Evolutionary conservation across 1,140 invertebrate genomes (phyloP).

Genomic region (Drosophila sulfurigaster): DNA sequence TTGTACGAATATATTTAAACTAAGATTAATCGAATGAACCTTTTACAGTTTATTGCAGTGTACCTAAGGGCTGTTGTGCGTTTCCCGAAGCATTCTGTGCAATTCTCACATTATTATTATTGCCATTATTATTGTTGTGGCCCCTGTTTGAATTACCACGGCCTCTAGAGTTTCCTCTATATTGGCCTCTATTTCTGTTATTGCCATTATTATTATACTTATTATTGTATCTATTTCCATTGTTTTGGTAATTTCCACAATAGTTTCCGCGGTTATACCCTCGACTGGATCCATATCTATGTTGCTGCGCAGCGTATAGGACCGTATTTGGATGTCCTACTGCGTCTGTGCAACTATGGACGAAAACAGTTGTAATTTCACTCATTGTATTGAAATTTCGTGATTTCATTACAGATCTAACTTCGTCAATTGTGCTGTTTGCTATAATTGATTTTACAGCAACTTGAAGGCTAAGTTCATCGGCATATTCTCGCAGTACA

Average conservation of each 20-base stretch:
- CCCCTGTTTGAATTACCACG: not conserved
- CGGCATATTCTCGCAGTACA: too few relatives aligned
- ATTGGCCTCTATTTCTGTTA: too few relatives aligned
- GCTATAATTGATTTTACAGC: too few relatives aligned
- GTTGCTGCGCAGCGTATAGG: not conserved
- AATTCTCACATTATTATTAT: not conserved
- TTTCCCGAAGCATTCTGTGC: too few relatives aligned
- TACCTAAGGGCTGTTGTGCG: too few relatives aligned
- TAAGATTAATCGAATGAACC: too few relatives aligned
- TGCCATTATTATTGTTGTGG: not conserved
- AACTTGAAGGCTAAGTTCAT: too few relatives aligned
- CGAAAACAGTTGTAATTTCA: not conserved
- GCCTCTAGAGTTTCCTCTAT: not conserved
- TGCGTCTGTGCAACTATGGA: conserved; percentile 9
- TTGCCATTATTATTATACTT: not conserved
- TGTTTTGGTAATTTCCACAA: too few relatives aligned
- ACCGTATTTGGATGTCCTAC: conserved; percentile 5
- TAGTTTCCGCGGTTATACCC: conserved; percentile 14
- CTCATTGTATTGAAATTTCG: not conserved
- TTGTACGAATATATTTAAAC: too few relatives aligned
- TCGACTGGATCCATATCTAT: not conserved
- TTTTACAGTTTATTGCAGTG: too few relatives aligned
- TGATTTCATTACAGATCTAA: too few relatives aligned
- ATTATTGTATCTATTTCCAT: not conserved
- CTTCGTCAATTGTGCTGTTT: too few relatives aligned